These are phyloP conservation scores for Mormyrus iriodes DNA, from an alignment of 2,113 vertebrate species.

Conservation along the genomic window DNA sequence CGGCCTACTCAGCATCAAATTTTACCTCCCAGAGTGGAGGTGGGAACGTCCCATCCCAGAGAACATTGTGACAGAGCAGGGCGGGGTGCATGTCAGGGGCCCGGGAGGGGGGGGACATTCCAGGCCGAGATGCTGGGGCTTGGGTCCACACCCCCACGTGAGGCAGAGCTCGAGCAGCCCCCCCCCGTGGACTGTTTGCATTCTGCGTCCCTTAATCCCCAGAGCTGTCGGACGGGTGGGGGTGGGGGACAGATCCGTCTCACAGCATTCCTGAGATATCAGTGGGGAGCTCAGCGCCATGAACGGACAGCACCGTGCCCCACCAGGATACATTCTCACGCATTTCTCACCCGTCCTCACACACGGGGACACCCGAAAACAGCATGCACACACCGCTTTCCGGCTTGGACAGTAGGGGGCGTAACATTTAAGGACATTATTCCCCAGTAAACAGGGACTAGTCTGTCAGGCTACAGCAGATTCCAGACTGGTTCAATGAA, in stretches of 20 bases:
- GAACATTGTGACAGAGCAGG: background rate
- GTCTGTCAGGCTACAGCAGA: constrained; percentile 22
- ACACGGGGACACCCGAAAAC: background rate
- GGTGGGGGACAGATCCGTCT: background rate
- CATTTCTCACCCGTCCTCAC: background rate
- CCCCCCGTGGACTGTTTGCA: constrained; percentile 12
- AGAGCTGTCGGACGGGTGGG: background rate
- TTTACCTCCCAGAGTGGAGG: background rate
- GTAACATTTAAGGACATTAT: background rate
- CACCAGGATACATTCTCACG: background rate
- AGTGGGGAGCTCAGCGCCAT: background rate
- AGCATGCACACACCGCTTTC: background rate
- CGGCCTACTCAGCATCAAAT: background rate
- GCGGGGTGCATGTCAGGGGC: background rate
- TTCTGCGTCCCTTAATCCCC: background rate
- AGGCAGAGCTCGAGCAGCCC: background rate
- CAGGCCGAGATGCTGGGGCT: background rate
- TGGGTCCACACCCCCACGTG: background rate
- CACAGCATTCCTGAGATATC: constrained; percentile 19
- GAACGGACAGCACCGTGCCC: background rate
- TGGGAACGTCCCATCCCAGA: background rate
- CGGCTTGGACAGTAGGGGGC: background rate
- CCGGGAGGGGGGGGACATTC: background rate
- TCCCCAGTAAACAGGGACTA: background rate
- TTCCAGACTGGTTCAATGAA: background rate